These are phyloP conservation scores for Thinocorus orbignyianus DNA, from an alignment of 2,113 vertebrate species.

Conservation along the genomic window DNA sequence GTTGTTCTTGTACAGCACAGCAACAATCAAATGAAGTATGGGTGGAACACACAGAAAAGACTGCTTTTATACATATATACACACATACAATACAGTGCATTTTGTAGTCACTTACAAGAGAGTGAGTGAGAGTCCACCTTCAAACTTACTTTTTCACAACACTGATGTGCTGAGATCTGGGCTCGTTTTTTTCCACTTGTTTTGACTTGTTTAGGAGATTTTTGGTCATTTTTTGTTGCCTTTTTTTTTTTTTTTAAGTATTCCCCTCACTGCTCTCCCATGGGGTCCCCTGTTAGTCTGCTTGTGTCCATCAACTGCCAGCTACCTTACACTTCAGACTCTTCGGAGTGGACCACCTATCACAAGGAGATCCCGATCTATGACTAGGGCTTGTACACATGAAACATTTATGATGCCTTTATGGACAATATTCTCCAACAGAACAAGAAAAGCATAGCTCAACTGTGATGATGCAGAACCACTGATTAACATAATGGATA, in stretches of 20 bases:
- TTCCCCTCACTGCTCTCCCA: background rate
- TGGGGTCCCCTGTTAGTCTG: background rate
- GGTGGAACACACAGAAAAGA: background rate
- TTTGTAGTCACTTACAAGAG: background rate
- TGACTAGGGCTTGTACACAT: background rate
- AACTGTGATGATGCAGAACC: constrained; percentile 25
- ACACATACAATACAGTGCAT: rapidly evolving
- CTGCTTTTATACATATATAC: background rate
- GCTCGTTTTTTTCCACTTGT: background rate
- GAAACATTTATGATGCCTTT: background rate
- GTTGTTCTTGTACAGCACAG: background rate
- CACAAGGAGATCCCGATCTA: background rate
- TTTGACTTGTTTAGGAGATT: background rate
- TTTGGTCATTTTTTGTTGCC: background rate
- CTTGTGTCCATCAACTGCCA: background rate
- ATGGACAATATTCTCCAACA: background rate
- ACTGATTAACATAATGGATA: constrained; percentile 19
- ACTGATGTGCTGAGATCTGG: background rate
- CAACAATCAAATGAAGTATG: background rate
- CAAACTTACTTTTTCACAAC: background rate
- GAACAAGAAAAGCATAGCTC: constrained; percentile 58
- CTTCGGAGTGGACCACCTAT: background rate
- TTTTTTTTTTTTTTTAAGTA: background rate
- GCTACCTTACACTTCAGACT: background rate
- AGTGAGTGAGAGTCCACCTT: background rate